Percentiles rank a stretch among this genome's conserved stretches.
These are phyloP conservation scores for Pipistrellus nathusii DNA, from an alignment of 2,797 vertebrate species.

Conservation along the genomic window DNA sequence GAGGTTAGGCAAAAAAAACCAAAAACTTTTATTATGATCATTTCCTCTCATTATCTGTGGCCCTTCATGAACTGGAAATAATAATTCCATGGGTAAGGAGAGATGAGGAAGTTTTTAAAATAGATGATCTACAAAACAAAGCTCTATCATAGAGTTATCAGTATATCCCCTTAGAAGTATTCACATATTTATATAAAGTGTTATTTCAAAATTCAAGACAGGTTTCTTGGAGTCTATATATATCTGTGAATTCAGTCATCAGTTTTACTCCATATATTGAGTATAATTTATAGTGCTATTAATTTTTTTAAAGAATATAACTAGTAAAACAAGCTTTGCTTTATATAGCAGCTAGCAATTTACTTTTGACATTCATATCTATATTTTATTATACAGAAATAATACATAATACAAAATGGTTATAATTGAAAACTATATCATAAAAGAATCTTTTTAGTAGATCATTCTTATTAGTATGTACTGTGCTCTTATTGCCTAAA, in stretches of 20 bases:
- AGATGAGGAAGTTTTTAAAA: background rate
- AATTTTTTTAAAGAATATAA: constrained; percentile 46
- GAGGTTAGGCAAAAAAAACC: background rate
- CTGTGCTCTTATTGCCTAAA: constrained; percentile 86
- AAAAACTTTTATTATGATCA: background rate
- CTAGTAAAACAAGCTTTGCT: constrained; percentile 14
- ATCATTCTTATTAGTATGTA: constrained; percentile 85
- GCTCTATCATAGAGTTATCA: background rate
- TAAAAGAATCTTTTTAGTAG: constrained; percentile 84
- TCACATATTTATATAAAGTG: background rate
- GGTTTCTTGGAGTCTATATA: background rate
- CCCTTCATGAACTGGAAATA: background rate
- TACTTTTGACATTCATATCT: constrained; percentile 78
- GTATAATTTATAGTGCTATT: constrained; percentile 31
- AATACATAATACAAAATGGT: constrained; percentile 32
- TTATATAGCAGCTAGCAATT: constrained; percentile 69
- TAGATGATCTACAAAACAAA: background rate
- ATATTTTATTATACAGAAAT: constrained; percentile 76
- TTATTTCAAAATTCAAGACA: constrained; percentile 54
- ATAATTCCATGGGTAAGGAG: background rate
- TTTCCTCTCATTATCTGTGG: background rate
- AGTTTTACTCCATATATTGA: constrained; percentile 27
- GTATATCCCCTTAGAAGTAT: background rate
- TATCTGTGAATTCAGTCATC: background rate
- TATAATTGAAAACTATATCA: constrained; percentile 87